phyloP scores from a whole-genome alignment of 2,888 invertebrate species.

The Coremacera marginata region DNA sequence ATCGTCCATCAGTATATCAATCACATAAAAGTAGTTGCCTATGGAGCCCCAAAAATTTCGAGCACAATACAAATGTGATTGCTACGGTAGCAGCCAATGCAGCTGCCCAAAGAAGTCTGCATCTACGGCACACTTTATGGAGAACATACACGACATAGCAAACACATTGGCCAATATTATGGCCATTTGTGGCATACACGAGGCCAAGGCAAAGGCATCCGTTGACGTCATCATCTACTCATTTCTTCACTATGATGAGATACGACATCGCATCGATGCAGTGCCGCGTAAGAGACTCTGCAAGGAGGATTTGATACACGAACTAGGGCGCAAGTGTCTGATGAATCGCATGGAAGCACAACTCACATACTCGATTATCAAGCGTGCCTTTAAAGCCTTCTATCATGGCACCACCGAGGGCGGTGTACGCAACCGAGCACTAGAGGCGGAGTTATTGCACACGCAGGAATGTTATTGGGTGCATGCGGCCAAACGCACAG shows the following conservation, averaged over 20 bases:
- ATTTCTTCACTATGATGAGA: slow-evolving; percentile 61
- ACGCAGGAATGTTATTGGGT: slow-evolving; percentile 58
- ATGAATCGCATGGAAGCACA: slow-evolving; percentile 62
- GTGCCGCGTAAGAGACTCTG: slow-evolving; percentile 50
- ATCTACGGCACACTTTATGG: slow-evolving; percentile 30
- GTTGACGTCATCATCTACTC: slow-evolving; percentile 56
- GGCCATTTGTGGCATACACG: slow-evolving; percentile 60
- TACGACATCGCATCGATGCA: slow-evolving; percentile 52
- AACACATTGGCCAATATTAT: slow-evolving; percentile 40
- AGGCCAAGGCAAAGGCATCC: slow-evolving; percentile 57
- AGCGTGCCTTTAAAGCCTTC: slow-evolving; percentile 64
- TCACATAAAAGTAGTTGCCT: not conserved
- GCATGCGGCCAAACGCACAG: slow-evolving; percentile 61
- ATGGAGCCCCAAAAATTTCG: slow-evolving; percentile 41
- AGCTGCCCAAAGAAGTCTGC: slow-evolving; percentile 42
- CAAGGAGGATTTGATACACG: slow-evolving; percentile 60
- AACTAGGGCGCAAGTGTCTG: slow-evolving; percentile 57
- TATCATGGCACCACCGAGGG: slow-evolving; percentile 57
- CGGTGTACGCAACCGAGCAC: slow-evolving; percentile 56
- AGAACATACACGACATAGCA: slow-evolving; percentile 43
- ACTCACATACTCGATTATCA: slow-evolving; percentile 60
- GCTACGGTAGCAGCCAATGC: slow-evolving; percentile 45
- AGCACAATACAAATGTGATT: slow-evolving; percentile 47
- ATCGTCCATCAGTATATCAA: not conserved
- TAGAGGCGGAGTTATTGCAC: slow-evolving; percentile 55